phyloP scores from a whole-genome alignment of 2,888 invertebrate genomes.

The Pyralis farinalis region DNA sequence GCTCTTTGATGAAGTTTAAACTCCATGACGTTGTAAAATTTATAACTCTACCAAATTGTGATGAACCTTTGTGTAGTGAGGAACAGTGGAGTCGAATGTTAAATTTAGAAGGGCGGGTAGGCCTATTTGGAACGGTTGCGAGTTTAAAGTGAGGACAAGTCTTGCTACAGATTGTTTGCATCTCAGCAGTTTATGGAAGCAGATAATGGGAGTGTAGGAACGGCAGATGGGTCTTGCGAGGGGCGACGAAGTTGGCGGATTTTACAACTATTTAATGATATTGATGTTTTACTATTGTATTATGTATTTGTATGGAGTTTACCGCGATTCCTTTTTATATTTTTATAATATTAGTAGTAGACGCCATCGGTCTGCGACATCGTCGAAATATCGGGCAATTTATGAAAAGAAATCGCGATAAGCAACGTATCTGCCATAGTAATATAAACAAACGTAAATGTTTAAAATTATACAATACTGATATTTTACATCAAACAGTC shows the following conservation, averaged over 20 bases:
- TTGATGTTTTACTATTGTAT: too few species aligned
- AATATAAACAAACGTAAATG: too few species aligned
- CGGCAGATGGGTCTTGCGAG: constrained; percentile 55
- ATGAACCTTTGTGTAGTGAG: constrained; percentile 22
- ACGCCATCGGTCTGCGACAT: too few species aligned
- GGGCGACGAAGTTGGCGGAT: constrained; percentile 36
- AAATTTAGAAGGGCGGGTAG: constrained; percentile 17
- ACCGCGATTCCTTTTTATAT: too few species aligned
- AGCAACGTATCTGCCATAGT: too few species aligned
- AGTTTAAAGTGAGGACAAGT: constrained; percentile 50
- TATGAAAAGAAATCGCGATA: too few species aligned
- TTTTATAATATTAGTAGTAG: too few species aligned
- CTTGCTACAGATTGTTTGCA: constrained; percentile 60
- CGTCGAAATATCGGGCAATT: too few species aligned
- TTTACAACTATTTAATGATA: too few species aligned
- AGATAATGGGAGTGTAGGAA: constrained; percentile 61
- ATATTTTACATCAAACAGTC: too few species aligned
- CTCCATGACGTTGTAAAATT: constrained; percentile 53
- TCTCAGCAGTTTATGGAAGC: constrained; percentile 64
- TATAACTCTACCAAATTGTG: constrained; percentile 33
- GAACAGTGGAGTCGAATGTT: constrained; percentile 1
- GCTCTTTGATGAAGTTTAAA: constrained; percentile 62
- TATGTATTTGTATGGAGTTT: too few species aligned
- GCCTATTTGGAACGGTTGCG: constrained; percentile 36
- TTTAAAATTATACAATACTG: too few species aligned